A percentile compares a stretch with the other conserved stretches of the same genome.
Conservation (phyloP, 1,140 invertebrate genomes). For the Hetaerina americana region DNA sequence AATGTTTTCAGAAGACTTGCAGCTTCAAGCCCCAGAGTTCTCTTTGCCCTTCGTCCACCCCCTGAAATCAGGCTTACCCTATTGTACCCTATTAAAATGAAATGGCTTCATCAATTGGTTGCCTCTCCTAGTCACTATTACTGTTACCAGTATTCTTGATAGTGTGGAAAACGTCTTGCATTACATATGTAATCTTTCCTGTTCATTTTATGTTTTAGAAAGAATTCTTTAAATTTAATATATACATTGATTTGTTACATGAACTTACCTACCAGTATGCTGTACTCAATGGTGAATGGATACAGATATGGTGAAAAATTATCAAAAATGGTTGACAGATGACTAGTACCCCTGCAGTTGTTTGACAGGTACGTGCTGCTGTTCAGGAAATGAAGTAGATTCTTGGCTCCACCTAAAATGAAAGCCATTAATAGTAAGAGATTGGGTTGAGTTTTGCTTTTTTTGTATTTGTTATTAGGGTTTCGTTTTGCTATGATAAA, state of each 20-base stretch:
- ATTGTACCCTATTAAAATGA: too few relatives aligned
- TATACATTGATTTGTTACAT: too few relatives aligned
- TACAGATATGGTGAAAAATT: constrained; percentile 53
- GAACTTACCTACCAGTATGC: constrained; percentile 48
- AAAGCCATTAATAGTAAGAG: too few relatives aligned
- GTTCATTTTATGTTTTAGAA: background rate
- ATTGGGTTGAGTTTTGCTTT: too few relatives aligned
- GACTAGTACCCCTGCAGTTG: constrained; percentile 23
- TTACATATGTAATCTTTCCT: background rate
- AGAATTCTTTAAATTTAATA: background rate
- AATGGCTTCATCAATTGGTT: too few relatives aligned
- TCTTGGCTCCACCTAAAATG: constrained; percentile 14
- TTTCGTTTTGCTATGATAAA: too few relatives aligned
- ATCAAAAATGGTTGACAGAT: constrained; percentile 36
- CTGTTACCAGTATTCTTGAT: constrained; percentile 1
- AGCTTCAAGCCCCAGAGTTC: too few relatives aligned
- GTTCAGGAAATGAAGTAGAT: constrained; percentile 18
- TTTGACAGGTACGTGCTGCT: constrained; percentile 18
- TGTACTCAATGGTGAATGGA: constrained; percentile 61
- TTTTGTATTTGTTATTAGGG: too few relatives aligned
- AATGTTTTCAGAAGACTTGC: too few relatives aligned
- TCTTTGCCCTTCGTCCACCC: too few relatives aligned
- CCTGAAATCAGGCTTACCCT: too few relatives aligned
- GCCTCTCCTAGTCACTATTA: too few relatives aligned
- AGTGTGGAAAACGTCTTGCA: background rate